Percentiles rank a stretch among this genome's conserved stretches.
phyloP scores from a whole-genome alignment of 2,113 vertebrate species.

The Genyomyrus donnyi region DNA sequence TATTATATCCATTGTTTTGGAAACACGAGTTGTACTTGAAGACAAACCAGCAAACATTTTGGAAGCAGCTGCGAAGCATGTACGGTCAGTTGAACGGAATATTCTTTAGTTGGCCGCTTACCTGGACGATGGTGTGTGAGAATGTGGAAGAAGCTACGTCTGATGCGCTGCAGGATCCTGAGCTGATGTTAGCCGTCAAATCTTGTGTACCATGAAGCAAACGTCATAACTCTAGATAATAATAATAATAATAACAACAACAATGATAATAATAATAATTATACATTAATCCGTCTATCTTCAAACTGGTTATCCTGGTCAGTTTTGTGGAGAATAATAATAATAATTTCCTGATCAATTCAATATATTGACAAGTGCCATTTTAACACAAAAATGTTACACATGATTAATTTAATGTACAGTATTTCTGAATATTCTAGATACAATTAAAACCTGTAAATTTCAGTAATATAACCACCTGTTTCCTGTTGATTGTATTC shows the following conservation, averaged over 20 bases:
- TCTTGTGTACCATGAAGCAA: background rate
- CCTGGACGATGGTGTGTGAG: background rate
- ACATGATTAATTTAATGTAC: background rate
- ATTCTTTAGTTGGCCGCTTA: background rate
- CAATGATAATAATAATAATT: background rate
- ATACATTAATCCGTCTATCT: background rate
- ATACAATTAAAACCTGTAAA: background rate
- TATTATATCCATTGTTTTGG: background rate
- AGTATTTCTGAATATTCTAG: background rate
- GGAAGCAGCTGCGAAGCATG: background rate
- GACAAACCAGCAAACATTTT: background rate
- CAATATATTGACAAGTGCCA: background rate
- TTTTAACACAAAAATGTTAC: background rate
- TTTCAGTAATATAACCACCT: background rate
- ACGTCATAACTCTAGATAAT: background rate
- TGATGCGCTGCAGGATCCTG: background rate
- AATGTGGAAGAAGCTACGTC: background rate
- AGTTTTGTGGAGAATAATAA: background rate
- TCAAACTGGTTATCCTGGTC: background rate
- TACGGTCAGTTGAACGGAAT: background rate
- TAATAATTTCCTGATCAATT: background rate
- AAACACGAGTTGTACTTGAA: background rate
- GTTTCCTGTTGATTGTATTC: background rate
- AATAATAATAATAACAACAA: background rate
- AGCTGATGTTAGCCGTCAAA: background rate